Evolutionary conservation across 1,140 invertebrate species (phyloP).

Genomic region (Theocolax elegans): DNA sequence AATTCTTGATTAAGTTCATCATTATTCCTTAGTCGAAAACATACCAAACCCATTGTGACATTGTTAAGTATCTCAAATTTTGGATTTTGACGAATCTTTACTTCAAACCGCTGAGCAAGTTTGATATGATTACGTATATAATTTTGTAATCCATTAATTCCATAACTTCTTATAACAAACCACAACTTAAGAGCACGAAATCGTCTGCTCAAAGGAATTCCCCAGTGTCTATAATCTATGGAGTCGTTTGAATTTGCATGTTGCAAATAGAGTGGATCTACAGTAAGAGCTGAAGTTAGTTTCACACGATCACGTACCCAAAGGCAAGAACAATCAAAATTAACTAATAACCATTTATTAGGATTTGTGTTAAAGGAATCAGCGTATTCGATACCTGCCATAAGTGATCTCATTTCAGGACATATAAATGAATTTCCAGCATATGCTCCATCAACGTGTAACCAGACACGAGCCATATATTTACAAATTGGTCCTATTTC

Average conservation of each 20-base stretch:
- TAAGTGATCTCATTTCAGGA: conserved; percentile 80
- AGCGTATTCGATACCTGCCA: conserved; percentile 84
- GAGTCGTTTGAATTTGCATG: conserved; percentile 81
- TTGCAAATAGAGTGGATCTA: conserved; percentile 92
- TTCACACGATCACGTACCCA: conserved; percentile 91
- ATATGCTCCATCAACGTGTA: conserved; percentile 85
- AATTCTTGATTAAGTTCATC: conserved; percentile 85
- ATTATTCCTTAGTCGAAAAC: conserved; percentile 75
- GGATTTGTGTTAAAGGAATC: conserved; percentile 94
- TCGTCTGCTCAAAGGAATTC: conserved; percentile 86
- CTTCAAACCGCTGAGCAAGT: conserved; percentile 88
- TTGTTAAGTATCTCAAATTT: conserved; percentile 88
- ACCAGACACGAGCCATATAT: conserved; percentile 71
- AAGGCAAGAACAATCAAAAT: conserved; percentile 90
- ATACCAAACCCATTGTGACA: conserved; percentile 80
- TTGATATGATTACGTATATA: conserved; percentile 89
- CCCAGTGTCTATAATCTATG: conserved; percentile 91
- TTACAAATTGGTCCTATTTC: conserved; percentile 86
- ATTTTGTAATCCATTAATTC: conserved; percentile 81
- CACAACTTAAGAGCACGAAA: conserved; percentile 90
- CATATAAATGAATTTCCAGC: conserved; percentile 87
- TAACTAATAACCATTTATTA: conserved; percentile 91
- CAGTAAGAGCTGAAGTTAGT: conserved; percentile 92
- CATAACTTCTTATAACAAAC: conserved; percentile 88
- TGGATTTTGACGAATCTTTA: conserved; percentile 77